These are phyloP conservation scores for Tanytarsus gracilentus DNA, from an alignment of 2,888 invertebrate species.

Conservation along the genomic window DNA sequence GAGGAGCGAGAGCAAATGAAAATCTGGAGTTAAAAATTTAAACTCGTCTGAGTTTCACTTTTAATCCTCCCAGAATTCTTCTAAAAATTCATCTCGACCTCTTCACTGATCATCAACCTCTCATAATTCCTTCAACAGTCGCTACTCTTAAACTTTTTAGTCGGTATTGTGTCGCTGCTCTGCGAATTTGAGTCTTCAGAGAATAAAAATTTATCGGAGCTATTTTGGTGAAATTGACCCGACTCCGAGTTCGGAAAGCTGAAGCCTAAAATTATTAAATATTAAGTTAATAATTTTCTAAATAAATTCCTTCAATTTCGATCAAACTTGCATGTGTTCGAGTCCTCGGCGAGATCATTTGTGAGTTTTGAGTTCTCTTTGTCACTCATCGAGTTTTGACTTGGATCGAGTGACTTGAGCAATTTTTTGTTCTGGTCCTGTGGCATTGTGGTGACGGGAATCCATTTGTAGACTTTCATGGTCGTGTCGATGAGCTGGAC, in stretches of 20 bases:
- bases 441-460: constrained; percentile 64
- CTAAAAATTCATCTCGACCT: too few relatives aligned
- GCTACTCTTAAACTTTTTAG: constrained; percentile 1
- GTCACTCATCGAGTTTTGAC: constrained; percentile 19
- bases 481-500: constrained; percentile 97
- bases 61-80: too few relatives aligned
- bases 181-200: constrained; percentile 87
- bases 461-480: constrained; percentile 99
- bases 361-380: constrained; percentile 56
- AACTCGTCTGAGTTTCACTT: too few relatives aligned
- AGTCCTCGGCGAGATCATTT: constrained; percentile 58
- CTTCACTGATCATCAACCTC: too few relatives aligned
- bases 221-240: constrained; percentile 74
- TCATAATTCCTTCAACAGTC: not conserved
- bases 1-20: too few relatives aligned
- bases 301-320: not conserved
- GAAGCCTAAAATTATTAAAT: constrained; percentile 34
- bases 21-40: too few relatives aligned
- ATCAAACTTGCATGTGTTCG: constrained; percentile 70
- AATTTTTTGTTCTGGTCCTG: constrained; percentile 69
- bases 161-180: constrained; percentile 30
- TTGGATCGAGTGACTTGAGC: constrained; percentile 44
- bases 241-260: constrained; percentile 88
- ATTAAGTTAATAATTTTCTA: not conserved
- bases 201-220: constrained; percentile 78